Evolutionary conservation across 2,888 invertebrate genomes (phyloP).

Genomic region (Apoda limacodes): DNA sequence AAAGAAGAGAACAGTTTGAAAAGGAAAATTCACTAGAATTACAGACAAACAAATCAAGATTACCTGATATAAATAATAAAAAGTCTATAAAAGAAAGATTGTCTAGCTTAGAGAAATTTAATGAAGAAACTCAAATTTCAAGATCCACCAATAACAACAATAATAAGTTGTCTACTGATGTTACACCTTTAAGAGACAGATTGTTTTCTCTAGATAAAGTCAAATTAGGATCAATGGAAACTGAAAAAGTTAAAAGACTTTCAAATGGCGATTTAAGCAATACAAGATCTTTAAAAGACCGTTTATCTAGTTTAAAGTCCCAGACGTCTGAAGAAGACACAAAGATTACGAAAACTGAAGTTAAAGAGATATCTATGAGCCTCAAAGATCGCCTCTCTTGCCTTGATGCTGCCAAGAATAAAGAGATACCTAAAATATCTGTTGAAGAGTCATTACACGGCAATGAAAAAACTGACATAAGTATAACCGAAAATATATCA

Average conservation of each 20-base stretch:
- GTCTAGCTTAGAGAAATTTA: constrained; percentile 75
- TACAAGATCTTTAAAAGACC: constrained; percentile 56
- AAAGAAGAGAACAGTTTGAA: constrained; percentile 87
- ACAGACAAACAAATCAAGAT: constrained; percentile 61
- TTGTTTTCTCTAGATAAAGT: constrained; percentile 73
- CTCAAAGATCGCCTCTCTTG: constrained; percentile 64
- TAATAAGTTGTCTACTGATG: constrained; percentile 67
- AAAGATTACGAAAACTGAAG: constrained; percentile 46
- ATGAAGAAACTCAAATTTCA: constrained; percentile 62
- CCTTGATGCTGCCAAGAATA: constrained; percentile 61
- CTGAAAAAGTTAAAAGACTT: constrained; percentile 54
- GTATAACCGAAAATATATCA: constrained; percentile 28
- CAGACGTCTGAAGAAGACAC: constrained; percentile 56
- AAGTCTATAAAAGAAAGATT: constrained; percentile 80
- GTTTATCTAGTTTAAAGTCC: constrained; percentile 55
- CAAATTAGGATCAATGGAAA: constrained; percentile 47
- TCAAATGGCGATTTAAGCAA: constrained; percentile 58
- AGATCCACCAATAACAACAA: constrained; percentile 57
- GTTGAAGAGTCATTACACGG: constrained; percentile 41
- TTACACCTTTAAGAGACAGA: constrained; percentile 73
- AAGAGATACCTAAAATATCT: constrained; percentile 57
- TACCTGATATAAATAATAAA: constrained; percentile 73
- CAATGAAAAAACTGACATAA: constrained; percentile 33
- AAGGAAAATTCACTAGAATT: constrained; percentile 70
- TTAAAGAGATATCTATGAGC: constrained; percentile 63